Conservation (phyloP, 2,888 invertebrate genomes). For the Leptinotarsa rubiginosa region DNA sequence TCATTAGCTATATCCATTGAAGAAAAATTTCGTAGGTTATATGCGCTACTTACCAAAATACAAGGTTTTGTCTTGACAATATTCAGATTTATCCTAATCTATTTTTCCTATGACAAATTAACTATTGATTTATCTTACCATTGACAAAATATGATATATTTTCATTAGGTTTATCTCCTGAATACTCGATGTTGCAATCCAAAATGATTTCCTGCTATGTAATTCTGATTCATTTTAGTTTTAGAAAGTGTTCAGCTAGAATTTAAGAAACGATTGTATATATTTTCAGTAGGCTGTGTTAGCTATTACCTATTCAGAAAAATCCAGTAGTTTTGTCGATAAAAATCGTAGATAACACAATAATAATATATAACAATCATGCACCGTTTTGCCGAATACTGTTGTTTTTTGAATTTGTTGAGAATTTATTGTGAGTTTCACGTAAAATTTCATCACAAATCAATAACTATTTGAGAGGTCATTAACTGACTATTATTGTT, state of each 20-base stretch:
- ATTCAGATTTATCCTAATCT: background rate
- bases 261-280: conserved; percentile 27
- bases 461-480: no score
- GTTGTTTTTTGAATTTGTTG: conserved; percentile 39
- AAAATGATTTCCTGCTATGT: background rate
- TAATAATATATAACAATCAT: conserved; percentile 34
- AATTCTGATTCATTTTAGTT: background rate
- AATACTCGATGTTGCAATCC: background rate
- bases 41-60: no score
- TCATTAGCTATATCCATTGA: no score
- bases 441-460: conserved; percentile 12
- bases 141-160: background rate
- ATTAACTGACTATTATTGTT: background rate
- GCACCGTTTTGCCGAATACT: conserved; percentile 37
- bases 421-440: conserved; percentile 25
- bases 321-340: conserved; percentile 29
- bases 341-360: conserved; percentile 26
- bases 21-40: no score
- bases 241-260: conserved; percentile 3
- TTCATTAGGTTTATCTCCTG: background rate
- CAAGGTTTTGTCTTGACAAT: no score
- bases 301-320: conserved; percentile 28
- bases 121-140: background rate
- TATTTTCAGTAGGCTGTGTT: conserved; percentile 37
- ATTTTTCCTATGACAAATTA: conserved; percentile 10